Conservation (phyloP, 2,888 invertebrate genomes). For the Ophion ellenae region DNA sequence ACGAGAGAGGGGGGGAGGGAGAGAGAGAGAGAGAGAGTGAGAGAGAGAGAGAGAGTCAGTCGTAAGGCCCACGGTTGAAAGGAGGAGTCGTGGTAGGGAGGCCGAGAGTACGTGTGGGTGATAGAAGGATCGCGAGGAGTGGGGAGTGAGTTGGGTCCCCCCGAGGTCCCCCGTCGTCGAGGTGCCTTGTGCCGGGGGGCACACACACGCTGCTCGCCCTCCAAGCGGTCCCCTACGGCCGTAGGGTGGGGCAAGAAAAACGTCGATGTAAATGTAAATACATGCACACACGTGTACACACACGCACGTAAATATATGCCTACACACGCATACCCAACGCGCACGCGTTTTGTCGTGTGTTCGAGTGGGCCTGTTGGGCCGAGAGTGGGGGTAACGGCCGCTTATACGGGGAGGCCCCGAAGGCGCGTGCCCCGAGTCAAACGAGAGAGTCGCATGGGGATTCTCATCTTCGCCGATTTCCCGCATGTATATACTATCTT, state of each 20-base stretch:
- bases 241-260: conserved; percentile 58
- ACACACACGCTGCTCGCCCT: conserved; percentile 57
- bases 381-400: conserved; percentile 69
- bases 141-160: conserved; percentile 43
- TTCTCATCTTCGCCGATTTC: conserved; percentile 58
- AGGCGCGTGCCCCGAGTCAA: conserved; percentile 81
- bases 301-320: neutral
- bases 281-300: neutral
- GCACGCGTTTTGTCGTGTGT: conserved; percentile 26
- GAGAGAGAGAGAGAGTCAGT: conserved; percentile 48
- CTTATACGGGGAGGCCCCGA: conserved; percentile 72
- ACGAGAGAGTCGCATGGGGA: conserved; percentile 65
- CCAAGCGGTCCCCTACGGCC: conserved; percentile 35
- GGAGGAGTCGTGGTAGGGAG: conserved; percentile 54
- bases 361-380: conserved; percentile 55
- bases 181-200: conserved; percentile 32
- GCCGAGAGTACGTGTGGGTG: conserved; percentile 59
- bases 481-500: conserved; percentile 36
- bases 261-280: neutral
- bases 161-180: conserved; percentile 38
- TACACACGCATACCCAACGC: neutral
- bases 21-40: conserved; percentile 53
- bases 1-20: conserved; percentile 41
- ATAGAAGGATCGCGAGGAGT: conserved; percentile 55
- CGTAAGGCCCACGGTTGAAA: conserved; percentile 57